A percentile compares a stretch with the other conserved stretches of the same genome.
Evolutionary conservation across 1,140 invertebrate genomes (phyloP).

Genomic region (Diploscapter pachys): DNA sequence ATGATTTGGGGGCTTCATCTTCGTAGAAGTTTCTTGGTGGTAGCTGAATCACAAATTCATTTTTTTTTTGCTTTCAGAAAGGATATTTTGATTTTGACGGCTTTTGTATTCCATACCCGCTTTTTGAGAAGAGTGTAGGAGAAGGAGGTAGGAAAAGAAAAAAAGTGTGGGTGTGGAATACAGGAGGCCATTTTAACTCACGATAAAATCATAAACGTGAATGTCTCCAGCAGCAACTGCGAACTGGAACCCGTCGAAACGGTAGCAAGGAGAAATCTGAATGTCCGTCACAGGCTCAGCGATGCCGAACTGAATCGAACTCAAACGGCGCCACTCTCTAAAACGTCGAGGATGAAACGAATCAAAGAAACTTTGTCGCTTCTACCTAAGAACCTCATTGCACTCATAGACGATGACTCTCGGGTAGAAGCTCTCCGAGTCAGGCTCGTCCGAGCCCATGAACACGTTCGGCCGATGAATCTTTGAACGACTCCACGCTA

Average conservation of each 20-base stretch:
- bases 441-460: constrained; percentile 23
- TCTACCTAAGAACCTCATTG: constrained; percentile 26
- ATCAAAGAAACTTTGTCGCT: constrained; percentile 6
- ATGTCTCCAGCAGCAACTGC: constrained; percentile 31
- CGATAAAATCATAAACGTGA: constrained; percentile 28
- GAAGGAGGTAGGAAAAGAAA: too few species aligned
- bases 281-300: constrained; percentile 8
- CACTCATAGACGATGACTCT: constrained; percentile 20
- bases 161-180: too few species aligned
- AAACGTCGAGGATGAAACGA: neutral
- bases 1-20: too few species aligned
- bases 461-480: constrained; percentile 27
- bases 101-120: too few species aligned
- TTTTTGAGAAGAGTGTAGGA: too few species aligned
- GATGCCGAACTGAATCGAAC: neutral
- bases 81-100: too few species aligned
- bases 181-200: neutral
- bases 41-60: too few species aligned
- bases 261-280: constrained; percentile 18
- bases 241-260: constrained; percentile 12
- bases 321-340: constrained; percentile 14
- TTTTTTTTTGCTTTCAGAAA: too few species aligned
- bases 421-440: neutral
- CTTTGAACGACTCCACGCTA: constrained; percentile 18
- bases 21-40: too few species aligned